Percentiles rank a stretch among this genome's conserved stretches.
phyloP scores from a whole-genome alignment of 2,888 invertebrate genomes.

The Enchytraeus crypticus region DNA sequence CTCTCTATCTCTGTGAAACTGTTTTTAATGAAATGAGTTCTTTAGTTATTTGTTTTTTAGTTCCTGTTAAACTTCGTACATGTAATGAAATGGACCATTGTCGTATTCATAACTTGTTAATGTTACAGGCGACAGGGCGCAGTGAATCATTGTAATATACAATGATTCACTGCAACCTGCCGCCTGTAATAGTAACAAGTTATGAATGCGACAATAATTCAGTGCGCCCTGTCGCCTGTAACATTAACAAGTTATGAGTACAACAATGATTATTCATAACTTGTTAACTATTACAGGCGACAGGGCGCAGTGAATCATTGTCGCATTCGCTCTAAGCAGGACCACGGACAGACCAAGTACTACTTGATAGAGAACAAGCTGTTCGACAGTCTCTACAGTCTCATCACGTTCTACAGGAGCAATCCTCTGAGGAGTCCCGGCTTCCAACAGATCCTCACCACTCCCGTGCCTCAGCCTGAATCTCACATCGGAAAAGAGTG shows the following conservation, averaged over 20 bases:
- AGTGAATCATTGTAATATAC: conserved; percentile 85
- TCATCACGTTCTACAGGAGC: conserved; percentile 80
- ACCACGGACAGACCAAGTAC: conserved; percentile 77
- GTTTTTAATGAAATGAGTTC: no score
- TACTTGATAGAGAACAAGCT: conserved; percentile 77
- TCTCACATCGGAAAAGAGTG: conserved; percentile 79
- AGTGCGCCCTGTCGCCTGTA: conserved; percentile 63
- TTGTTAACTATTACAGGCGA: conserved; percentile 52
- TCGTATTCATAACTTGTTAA: no score
- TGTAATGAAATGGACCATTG: no score
- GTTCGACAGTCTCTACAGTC: conserved; percentile 82
- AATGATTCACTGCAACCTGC: no score
- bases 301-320: conserved; percentile 78
- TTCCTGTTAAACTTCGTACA: no score
- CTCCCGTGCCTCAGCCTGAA: conserved; percentile 88
- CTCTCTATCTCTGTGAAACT: conserved; percentile 67
- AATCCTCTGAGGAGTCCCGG: conserved; percentile 79
- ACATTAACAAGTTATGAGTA: no score
- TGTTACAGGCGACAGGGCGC: conserved; percentile 58
- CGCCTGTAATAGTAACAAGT: no score
- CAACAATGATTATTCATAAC: no score
- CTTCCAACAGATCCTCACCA: conserved; percentile 74
- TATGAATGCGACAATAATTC: conserved; percentile 85
- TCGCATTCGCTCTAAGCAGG: conserved; percentile 72
- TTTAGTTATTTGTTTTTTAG: no score